Conservation (phyloP, 2,797 vertebrate genomes). For the Harpagifer antarcticus region DNA sequence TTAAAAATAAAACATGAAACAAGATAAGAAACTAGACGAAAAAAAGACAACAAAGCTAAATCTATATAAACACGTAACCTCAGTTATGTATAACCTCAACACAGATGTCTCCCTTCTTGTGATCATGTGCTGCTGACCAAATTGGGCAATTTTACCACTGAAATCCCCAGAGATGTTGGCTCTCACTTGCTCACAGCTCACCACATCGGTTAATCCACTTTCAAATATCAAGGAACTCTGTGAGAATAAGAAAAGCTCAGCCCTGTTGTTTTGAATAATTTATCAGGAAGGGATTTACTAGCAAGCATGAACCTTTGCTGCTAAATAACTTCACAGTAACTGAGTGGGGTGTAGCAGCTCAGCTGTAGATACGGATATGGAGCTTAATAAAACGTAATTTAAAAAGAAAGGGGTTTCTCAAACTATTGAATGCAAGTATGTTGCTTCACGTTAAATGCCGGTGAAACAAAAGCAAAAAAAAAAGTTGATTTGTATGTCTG, state of each 20-base stretch:
- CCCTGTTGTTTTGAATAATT: neutral
- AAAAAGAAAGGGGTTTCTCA: fast-evolving
- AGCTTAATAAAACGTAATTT: neutral
- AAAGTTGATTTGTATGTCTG: neutral
- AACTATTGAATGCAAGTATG: neutral
- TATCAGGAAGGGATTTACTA: neutral
- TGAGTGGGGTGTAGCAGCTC: constrained; percentile 23
- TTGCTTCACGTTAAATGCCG: neutral
- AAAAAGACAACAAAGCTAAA: no score
- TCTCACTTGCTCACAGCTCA: neutral
- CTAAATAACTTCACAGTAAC: constrained; percentile 40
- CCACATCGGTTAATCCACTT: neutral
- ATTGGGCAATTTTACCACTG: neutral
- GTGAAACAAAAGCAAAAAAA: neutral
- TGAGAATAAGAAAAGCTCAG: neutral
- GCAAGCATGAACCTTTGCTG: neutral
- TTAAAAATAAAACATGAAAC: no score
- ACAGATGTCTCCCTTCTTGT: no score
- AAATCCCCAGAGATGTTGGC: neutral
- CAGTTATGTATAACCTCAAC: no score
- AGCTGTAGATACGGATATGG: neutral
- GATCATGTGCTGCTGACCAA: neutral
- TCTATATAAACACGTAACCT: no score
- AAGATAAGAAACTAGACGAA: no score
- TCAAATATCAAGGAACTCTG: neutral